Percentiles rank a stretch among this genome's conserved stretches.
These are phyloP conservation scores for Zelleria hepariella DNA, from an alignment of 2,888 invertebrate species.

Conservation along the genomic window DNA sequence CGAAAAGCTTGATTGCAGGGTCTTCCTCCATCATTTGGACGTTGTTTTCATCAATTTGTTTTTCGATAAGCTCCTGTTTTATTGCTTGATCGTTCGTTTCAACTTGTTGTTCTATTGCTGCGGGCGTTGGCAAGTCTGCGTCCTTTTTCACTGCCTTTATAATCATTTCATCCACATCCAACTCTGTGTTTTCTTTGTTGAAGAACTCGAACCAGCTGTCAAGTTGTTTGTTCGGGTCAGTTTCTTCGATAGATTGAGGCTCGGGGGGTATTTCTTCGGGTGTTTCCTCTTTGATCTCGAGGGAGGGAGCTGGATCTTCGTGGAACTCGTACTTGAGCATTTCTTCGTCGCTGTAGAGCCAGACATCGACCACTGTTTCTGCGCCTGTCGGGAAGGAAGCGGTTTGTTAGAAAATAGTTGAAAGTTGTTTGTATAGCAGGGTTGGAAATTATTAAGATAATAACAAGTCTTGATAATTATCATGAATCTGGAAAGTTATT, in stretches of 20 bases:
- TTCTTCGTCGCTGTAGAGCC: conserved; percentile 69
- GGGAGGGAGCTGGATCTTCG: conserved; percentile 20
- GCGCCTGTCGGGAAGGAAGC: conserved; percentile 77
- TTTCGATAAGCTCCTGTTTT: background rate
- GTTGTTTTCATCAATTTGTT: background rate
- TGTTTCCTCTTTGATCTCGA: conserved; percentile 9
- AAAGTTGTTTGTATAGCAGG: too few relatives aligned
- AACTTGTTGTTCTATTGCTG: background rate
- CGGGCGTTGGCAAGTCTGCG: background rate
- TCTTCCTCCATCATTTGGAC: too few relatives aligned
- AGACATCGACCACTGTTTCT: conserved; percentile 84
- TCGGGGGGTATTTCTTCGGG: conserved; percentile 5
- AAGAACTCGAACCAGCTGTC: conserved; percentile 61
- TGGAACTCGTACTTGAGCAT: conserved; percentile 50
- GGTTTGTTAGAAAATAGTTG: background rate
- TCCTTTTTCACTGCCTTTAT: conserved; percentile 41
- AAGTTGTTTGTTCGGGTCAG: conserved; percentile 15
- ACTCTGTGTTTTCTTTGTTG: conserved; percentile 38
- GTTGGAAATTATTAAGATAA: too few relatives aligned
- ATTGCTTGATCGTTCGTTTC: background rate
- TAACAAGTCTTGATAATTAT: too few relatives aligned
- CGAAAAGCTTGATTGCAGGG: too few relatives aligned
- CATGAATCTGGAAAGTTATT: too few relatives aligned
- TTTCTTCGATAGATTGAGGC: background rate
- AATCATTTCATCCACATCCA: conserved; percentile 51